Percentiles rank a stretch among this genome's conserved stretches.
Evolutionary conservation across 2,888 invertebrate genomes (phyloP).

Genomic region (Argyresthia albistria): DNA sequence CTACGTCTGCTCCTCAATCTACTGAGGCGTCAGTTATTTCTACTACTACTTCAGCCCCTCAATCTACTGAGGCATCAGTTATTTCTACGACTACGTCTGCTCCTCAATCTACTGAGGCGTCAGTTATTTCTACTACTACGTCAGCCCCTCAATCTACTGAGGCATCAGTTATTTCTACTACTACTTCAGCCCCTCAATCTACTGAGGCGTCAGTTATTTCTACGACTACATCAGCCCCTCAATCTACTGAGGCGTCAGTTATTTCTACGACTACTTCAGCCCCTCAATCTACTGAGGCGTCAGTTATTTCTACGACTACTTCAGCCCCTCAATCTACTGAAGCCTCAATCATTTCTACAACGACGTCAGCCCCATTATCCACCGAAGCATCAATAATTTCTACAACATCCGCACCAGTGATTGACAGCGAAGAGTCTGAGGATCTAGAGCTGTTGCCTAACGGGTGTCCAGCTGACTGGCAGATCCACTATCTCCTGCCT

Average conservation of each 20-base stretch:
- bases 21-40: conserved; percentile 6
- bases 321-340: background rate
- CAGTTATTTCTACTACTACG: background rate
- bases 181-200: background rate
- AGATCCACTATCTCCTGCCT: conserved; percentile 22
- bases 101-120: background rate
- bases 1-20: too few relatives aligned
- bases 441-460: conserved; percentile 13
- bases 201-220: background rate
- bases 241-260: background rate
- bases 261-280: background rate
- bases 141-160: background rate
- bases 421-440: background rate
- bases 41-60: conserved; percentile 4
- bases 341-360: background rate
- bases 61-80: conserved; percentile 1
- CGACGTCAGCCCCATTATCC: background rate
- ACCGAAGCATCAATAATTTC: background rate
- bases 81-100: background rate
- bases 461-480: conserved; percentile 24
- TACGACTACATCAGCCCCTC: background rate
- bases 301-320: background rate
- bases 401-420: background rate
- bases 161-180: background rate
- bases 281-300: background rate